These are phyloP conservation scores for Oncorhynchus nerka DNA, from an alignment of 2,113 vertebrate species.

Conservation along the genomic window DNA sequence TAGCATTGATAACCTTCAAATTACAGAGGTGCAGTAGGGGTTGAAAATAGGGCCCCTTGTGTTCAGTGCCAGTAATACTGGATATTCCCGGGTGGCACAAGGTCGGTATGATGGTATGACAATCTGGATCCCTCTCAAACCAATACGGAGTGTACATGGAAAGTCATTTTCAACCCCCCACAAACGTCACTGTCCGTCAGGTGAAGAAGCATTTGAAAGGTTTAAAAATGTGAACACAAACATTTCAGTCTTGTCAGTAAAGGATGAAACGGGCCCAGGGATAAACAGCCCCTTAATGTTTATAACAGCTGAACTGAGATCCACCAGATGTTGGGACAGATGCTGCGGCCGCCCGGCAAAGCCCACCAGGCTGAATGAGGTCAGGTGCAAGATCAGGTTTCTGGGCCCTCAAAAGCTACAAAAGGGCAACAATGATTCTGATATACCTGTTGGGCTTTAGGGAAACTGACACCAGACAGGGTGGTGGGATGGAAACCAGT, in stretches of 20 bases:
- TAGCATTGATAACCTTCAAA: too few species aligned
- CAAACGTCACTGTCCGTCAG: too few species aligned
- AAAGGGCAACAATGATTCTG: constrained; percentile 70
- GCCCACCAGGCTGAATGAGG: constrained; percentile 72
- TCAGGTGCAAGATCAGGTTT: constrained; percentile 76
- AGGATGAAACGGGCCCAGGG: constrained; percentile 36
- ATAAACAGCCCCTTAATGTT: constrained; percentile 52
- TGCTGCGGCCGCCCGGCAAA: constrained; percentile 20
- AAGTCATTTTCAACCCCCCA: too few species aligned
- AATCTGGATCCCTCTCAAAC: too few species aligned
- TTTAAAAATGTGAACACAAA: constrained; percentile 47
- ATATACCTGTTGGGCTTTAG: constrained; percentile 70
- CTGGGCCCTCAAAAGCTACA: constrained; percentile 70
- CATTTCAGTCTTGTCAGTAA: constrained; percentile 33
- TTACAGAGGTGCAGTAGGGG: too few species aligned
- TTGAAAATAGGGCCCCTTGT: too few species aligned
- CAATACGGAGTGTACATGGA: too few species aligned
- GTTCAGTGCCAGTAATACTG: too few species aligned
- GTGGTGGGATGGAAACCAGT: constrained; percentile 60
- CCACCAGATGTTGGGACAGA: constrained; percentile 70
- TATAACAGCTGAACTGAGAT: constrained; percentile 68
- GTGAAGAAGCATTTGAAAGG: constrained; percentile 34
- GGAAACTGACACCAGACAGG: constrained; percentile 69
- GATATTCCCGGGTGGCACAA: too few species aligned
- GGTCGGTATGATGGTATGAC: too few species aligned